phyloP scores from a whole-genome alignment of 2,888 invertebrate species.

The Lutraria lutraria region DNA sequence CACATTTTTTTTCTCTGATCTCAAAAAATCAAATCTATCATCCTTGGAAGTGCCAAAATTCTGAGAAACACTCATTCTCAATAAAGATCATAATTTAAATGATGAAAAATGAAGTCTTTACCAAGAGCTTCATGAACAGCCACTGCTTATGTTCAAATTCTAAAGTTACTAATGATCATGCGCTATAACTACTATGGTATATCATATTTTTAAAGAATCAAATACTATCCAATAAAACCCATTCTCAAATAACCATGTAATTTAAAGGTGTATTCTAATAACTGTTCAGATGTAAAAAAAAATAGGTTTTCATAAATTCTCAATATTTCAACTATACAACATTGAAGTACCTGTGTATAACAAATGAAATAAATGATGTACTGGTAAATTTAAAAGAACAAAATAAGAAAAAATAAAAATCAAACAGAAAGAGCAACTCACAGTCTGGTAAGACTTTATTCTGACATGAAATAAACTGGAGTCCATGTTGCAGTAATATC shows the following conservation, averaged over 20 bases:
- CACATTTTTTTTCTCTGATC: too few species aligned
- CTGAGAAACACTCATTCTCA: not conserved
- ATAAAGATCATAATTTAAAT: not conserved
- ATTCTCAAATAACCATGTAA: not conserved
- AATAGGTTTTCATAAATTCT: too few species aligned
- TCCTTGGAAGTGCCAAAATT: not conserved
- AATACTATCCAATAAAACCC: not conserved
- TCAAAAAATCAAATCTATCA: not conserved
- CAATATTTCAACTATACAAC: too few species aligned
- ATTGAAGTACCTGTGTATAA: too few species aligned
- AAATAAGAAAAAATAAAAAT: not conserved
- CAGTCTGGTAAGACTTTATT: not conserved
- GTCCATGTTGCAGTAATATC: not conserved
- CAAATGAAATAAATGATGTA: too few species aligned
- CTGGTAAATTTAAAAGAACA: not conserved
- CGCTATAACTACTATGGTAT: too few species aligned
- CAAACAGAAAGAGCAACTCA: not conserved
- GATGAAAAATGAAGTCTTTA: too few species aligned
- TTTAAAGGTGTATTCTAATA: not conserved
- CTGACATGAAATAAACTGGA: not conserved
- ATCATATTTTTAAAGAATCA: too few species aligned
- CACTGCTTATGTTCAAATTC: too few species aligned
- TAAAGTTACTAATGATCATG: too few species aligned
- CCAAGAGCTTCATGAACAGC: too few species aligned
- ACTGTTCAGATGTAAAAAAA: not conserved